phyloP scores from a whole-genome alignment of 2,888 invertebrate genomes.

The Drosophila anomalipes region DNA sequence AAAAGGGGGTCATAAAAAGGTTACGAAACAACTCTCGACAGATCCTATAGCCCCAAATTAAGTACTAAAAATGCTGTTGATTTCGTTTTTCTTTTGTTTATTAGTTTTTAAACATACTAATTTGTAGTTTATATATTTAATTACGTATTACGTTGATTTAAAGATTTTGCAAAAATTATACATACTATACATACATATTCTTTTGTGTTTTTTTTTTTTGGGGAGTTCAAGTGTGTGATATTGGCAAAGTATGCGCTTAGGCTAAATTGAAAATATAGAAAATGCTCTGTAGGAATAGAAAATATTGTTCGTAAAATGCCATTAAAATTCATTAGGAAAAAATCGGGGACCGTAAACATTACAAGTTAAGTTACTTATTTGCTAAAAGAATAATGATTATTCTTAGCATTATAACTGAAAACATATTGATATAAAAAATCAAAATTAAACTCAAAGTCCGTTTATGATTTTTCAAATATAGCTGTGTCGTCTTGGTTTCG shows the following conservation, averaged over 20 bases:
- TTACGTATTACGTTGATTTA: slow-evolving; percentile 72
- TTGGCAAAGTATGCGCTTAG: slow-evolving; percentile 20
- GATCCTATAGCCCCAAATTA: neutral
- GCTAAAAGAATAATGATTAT: neutral
- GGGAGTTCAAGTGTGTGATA: slow-evolving; percentile 13
- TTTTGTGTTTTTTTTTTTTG: slow-evolving; percentile 13
- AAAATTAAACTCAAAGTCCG: neutral
- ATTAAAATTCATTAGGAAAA: neutral
- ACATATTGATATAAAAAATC: neutral
- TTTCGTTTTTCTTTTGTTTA: neutral
- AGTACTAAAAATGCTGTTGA: slow-evolving; percentile 2
- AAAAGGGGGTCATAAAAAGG: slow-evolving; percentile 13
- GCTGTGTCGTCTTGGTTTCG: neutral
- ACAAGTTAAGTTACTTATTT: neutral
- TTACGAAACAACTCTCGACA: neutral
- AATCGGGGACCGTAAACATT: neutral
- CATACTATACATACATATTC: slow-evolving; percentile 41
- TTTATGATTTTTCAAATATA: neutral
- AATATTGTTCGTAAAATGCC: slow-evolving; percentile 18
- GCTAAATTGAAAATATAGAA: slow-evolving; percentile 35
- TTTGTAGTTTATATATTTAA: slow-evolving; percentile 60
- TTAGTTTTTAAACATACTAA: slow-evolving; percentile 46
- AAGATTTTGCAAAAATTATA: slow-evolving; percentile 57
- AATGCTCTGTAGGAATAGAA: slow-evolving; percentile 47
- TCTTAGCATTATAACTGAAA: neutral